These are phyloP conservation scores for Centropus unirufus DNA, from an alignment of 2,113 vertebrate species.

Conservation along the genomic window DNA sequence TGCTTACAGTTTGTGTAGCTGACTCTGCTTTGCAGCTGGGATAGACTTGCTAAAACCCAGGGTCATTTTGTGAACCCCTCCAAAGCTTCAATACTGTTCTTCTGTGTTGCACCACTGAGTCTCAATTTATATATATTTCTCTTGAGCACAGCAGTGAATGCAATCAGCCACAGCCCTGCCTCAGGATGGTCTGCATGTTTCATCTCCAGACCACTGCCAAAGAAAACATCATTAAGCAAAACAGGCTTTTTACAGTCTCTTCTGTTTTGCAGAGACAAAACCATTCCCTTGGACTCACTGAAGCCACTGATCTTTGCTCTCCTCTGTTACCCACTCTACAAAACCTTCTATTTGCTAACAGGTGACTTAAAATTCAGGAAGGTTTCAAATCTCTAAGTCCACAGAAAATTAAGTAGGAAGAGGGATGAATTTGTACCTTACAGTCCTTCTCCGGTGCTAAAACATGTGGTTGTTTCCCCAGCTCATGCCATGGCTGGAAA, in stretches of 20 bases:
- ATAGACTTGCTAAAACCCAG: neutral
- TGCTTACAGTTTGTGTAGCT: neutral
- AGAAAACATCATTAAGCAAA: neutral
- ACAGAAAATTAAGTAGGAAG: neutral
- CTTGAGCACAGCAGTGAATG: neutral
- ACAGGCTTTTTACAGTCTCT: neutral
- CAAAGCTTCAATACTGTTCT: neutral
- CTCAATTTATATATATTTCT: neutral
- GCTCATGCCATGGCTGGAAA: rapidly evolving
- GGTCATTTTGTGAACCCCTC: neutral
- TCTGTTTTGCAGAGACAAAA: neutral
- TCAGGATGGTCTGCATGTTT: neutral
- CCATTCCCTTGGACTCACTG: neutral
- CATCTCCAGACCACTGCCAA: neutral
- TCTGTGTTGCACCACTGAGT: neutral
- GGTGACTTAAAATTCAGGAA: neutral
- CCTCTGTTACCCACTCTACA: neutral
- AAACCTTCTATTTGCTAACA: neutral
- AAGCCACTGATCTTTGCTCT: neutral
- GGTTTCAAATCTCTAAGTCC: neutral
- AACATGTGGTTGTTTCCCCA: neutral
- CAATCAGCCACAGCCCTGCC: neutral
- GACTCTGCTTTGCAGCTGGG: neutral
- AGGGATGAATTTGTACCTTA: neutral
- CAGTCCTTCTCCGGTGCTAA: neutral